These are phyloP conservation scores for Columba guinea DNA, from an alignment of 2,797 vertebrate genomes.

Conservation along the genomic window DNA sequence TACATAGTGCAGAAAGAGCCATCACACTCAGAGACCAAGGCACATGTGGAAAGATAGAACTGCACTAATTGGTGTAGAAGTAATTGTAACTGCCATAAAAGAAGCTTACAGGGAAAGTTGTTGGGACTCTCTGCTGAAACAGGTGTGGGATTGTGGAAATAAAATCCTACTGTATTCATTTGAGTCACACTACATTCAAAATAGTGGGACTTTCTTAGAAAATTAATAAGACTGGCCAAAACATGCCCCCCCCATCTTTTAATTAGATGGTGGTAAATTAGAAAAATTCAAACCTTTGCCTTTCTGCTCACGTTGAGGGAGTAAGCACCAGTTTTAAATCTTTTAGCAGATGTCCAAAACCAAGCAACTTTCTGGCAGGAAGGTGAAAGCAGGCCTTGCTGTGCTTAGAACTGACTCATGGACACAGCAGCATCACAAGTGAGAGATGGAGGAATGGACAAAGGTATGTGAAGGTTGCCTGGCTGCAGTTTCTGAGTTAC, in stretches of 20 bases:
- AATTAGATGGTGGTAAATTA: background rate
- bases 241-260: fast-evolving
- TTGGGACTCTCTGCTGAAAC: background rate
- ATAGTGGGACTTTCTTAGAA: background rate
- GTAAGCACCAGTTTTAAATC: background rate
- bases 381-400: background rate
- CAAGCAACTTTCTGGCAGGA: background rate
- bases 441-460: background rate
- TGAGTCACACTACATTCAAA: background rate
- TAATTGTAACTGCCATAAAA: background rate
- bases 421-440: background rate
- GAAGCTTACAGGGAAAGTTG: background rate
- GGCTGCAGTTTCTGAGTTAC: background rate
- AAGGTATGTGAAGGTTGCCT: background rate
- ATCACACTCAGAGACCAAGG: background rate
- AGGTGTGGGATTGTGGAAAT: background rate
- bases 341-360: background rate
- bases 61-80: background rate
- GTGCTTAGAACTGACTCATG: background rate
- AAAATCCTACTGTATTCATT: background rate
- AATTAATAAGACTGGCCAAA: background rate
- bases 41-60: background rate
- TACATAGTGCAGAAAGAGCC: fast-evolving
- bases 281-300: background rate
- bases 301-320: background rate